These are phyloP conservation scores for Paracentrotus lividus DNA, from an alignment of 53 echinoderm and acorn worm genomes.

Conservation along the genomic window DNA sequence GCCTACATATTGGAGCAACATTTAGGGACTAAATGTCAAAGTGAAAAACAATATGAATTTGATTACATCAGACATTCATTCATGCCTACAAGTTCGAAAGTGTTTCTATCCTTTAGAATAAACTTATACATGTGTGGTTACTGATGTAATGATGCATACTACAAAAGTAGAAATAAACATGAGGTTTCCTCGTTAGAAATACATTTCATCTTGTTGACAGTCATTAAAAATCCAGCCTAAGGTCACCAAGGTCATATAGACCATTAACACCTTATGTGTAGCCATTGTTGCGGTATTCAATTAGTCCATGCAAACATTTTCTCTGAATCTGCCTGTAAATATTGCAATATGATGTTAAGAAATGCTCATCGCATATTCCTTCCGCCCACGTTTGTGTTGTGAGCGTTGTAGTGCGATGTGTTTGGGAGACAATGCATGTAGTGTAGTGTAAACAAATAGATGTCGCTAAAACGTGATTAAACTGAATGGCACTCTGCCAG, in stretches of 20 bases:
- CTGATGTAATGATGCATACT: not conserved
- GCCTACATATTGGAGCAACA: not conserved
- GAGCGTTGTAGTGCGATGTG: not conserved
- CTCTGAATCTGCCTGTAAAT: not conserved
- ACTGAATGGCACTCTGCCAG: slow-evolving; percentile 37
- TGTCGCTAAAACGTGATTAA: slow-evolving; percentile 59
- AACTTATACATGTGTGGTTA: not conserved
- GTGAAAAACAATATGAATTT: not conserved
- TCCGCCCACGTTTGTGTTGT: slow-evolving; percentile 32
- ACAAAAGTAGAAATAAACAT: not conserved
- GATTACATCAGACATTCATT: too few relatives aligned
- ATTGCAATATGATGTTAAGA: not conserved
- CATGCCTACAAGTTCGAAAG: not conserved
- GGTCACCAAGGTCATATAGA: slow-evolving; percentile 28
- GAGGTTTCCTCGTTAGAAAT: not conserved
- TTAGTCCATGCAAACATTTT: not conserved
- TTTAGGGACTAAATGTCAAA: not conserved
- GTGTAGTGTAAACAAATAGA: slow-evolving; percentile 56
- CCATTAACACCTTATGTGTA: not conserved
- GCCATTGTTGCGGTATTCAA: not conserved
- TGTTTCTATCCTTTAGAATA: not conserved
- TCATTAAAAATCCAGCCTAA: slow-evolving; percentile 31
- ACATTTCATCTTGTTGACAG: not conserved
- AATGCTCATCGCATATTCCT: slow-evolving; percentile 33
- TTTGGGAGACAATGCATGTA: slow-evolving; percentile 12